Percentiles rank a stretch among this genome's conserved stretches.
These are phyloP conservation scores for Amphiduros pacificus DNA, from an alignment of 2,888 invertebrate species.

Conservation along the genomic window DNA sequence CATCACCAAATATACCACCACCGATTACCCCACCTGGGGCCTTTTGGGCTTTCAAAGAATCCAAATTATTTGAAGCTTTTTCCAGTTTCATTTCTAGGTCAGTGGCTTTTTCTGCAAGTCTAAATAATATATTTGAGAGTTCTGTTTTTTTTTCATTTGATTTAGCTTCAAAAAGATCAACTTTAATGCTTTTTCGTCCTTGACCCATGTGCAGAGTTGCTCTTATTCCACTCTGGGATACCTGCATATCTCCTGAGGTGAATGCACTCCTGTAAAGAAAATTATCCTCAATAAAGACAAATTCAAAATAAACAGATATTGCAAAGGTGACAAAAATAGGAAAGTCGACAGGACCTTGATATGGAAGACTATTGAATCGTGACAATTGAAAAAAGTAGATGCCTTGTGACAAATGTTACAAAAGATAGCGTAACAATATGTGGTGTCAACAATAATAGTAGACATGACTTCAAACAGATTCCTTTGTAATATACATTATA, in stretches of 20 bases:
- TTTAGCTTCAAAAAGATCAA: slow-evolving; percentile 50
- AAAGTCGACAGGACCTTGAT: not conserved
- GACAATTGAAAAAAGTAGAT: not conserved
- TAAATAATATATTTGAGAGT: slow-evolving; percentile 43
- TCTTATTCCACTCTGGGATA: slow-evolving; percentile 41
- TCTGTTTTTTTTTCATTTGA: slow-evolving; percentile 48
- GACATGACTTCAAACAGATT: no score
- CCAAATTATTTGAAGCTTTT: slow-evolving; percentile 42
- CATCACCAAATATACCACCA: slow-evolving; percentile 7
- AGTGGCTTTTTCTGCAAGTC: slow-evolving; percentile 40
- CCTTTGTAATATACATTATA: no score
- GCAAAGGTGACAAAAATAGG: not conserved
- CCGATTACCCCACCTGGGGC: not conserved
- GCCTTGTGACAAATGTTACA: not conserved
- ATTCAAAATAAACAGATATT: no score
- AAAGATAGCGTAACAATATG: no score
- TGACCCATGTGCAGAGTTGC: slow-evolving; percentile 43
- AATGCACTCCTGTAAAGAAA: slow-evolving; percentile 42
- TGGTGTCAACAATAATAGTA: no score
- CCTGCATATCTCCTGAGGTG: slow-evolving; percentile 38
- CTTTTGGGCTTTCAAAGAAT: slow-evolving; percentile 20
- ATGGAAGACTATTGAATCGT: not conserved
- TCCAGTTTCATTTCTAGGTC: slow-evolving; percentile 38
- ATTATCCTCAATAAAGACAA: no score
- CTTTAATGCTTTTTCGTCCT: slow-evolving; percentile 35